Conservation (phyloP, 2,888 invertebrate species). For the Parnassius orleans region DNA sequence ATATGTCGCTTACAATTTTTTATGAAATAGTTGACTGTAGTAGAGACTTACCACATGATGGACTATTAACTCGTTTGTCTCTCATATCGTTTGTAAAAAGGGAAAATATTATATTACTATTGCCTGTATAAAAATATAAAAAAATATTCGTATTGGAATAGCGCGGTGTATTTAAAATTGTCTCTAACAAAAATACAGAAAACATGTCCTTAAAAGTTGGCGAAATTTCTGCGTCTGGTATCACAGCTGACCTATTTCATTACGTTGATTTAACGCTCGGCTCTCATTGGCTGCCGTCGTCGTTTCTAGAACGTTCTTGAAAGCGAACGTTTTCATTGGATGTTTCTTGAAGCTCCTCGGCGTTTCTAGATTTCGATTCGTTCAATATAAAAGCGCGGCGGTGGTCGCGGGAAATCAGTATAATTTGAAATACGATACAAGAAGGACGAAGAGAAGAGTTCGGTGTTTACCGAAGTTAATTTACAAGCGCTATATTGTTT, state of each 20-base stretch:
- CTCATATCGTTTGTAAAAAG: too few relatives aligned
- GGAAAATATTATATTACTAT: background rate
- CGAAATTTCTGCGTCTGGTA: conserved; percentile 46
- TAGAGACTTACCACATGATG: too few relatives aligned
- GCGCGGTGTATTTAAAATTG: background rate
- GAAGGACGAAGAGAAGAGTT: conserved; percentile 12
- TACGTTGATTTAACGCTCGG: background rate
- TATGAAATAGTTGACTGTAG: too few relatives aligned
- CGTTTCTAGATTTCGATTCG: conserved; percentile 14
- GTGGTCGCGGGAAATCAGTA: conserved; percentile 11
- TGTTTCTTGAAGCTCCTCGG: background rate
- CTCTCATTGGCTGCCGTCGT: background rate
- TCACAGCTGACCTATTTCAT: conserved; percentile 30
- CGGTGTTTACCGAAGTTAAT: conserved; percentile 23
- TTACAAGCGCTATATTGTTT: conserved; percentile 17
- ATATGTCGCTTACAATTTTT: too few relatives aligned
- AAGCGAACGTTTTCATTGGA: background rate
- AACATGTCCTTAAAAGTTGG: background rate
- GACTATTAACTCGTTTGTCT: too few relatives aligned
- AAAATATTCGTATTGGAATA: background rate
- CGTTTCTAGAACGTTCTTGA: conserved; percentile 10
- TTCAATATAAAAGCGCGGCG: conserved; percentile 13
- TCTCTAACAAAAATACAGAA: background rate
- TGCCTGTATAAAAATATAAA: too few relatives aligned
- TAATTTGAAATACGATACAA: conserved; percentile 13